Conservation (phyloP, 2,888 invertebrate species). For the Lacanobia wlatinum region DNA sequence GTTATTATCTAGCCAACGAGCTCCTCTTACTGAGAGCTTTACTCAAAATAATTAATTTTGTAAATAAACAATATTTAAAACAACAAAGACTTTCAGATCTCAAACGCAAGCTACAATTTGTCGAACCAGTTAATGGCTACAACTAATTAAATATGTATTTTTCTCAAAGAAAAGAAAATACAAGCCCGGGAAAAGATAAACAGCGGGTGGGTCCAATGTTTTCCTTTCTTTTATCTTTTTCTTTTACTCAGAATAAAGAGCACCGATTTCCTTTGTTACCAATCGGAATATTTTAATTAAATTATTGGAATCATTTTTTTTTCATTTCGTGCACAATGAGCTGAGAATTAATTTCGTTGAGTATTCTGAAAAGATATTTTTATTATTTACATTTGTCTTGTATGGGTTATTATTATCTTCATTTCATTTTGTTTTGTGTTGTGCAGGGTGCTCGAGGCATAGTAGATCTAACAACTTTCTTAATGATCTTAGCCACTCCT, state of each 20-base stretch:
- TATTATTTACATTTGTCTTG: not conserved
- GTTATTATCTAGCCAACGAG: too few relatives aligned
- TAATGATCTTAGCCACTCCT: too few relatives aligned
- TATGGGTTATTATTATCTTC: too few relatives aligned
- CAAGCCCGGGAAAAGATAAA: constrained; percentile 29
- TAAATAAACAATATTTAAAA: not conserved
- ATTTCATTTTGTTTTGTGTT: too few relatives aligned
- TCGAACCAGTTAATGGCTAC: not conserved
- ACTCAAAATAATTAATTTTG: too few relatives aligned
- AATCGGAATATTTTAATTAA: constrained; percentile 56
- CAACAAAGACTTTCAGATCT: not conserved
- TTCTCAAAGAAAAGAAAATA: constrained; percentile 27
- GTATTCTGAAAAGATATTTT: not conserved
- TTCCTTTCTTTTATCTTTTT: constrained; percentile 27
- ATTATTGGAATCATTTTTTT: constrained; percentile 38
- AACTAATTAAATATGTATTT: constrained; percentile 27
- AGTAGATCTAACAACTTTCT: too few relatives aligned
- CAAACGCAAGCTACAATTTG: not conserved
- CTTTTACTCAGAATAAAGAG: constrained; percentile 34
- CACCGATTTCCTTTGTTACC: constrained; percentile 41
- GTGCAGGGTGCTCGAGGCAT: too few relatives aligned
- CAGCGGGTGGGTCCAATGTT: constrained; percentile 28
- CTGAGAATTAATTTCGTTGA: constrained; percentile 14
- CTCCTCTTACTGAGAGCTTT: too few relatives aligned
- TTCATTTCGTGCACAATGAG: constrained; percentile 22